Conservation (phyloP, 2,888 invertebrate genomes). For the Baccha elongata region DNA sequence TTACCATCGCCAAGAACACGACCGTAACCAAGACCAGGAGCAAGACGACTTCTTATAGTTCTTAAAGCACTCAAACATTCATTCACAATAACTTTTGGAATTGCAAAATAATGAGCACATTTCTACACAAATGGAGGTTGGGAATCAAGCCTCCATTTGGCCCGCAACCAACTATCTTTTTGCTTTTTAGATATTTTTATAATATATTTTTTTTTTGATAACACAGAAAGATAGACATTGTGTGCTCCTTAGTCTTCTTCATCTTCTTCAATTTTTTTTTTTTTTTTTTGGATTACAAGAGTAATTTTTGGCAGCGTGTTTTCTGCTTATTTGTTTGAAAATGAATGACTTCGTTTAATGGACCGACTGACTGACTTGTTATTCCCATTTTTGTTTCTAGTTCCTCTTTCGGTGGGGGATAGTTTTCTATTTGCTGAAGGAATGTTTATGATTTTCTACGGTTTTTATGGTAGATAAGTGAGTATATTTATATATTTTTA, state of each 20-base stretch:
- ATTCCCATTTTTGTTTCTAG: slow-evolving; percentile 59
- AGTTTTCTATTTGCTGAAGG: slow-evolving; percentile 3
- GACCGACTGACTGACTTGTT: slow-evolving; percentile 73
- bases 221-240: slow-evolving; percentile 66
- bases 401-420: slow-evolving; percentile 30
- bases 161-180: slow-evolving; percentile 66
- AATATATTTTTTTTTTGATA: slow-evolving; percentile 54
- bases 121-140: slow-evolving; percentile 71
- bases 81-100: slow-evolving; percentile 71
- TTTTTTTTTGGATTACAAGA: slow-evolving; percentile 56
- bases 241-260: slow-evolving; percentile 40
- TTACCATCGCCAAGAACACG: not conserved
- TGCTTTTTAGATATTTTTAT: not conserved
- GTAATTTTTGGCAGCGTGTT: slow-evolving; percentile 79
- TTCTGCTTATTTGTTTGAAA: slow-evolving; percentile 79
- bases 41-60: slow-evolving; percentile 52
- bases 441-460: slow-evolving; percentile 56
- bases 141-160: slow-evolving; percentile 73
- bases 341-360: slow-evolving; percentile 72
- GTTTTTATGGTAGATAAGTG: slow-evolving; percentile 22
- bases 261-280: slow-evolving; percentile 7
- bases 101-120: slow-evolving; percentile 73
- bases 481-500: slow-evolving; percentile 28
- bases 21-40: slow-evolving; percentile 2
- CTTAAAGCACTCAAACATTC: slow-evolving; percentile 64